phyloP scores from a whole-genome alignment of 2,888 invertebrate species.

The Parascotia fuliginaria region DNA sequence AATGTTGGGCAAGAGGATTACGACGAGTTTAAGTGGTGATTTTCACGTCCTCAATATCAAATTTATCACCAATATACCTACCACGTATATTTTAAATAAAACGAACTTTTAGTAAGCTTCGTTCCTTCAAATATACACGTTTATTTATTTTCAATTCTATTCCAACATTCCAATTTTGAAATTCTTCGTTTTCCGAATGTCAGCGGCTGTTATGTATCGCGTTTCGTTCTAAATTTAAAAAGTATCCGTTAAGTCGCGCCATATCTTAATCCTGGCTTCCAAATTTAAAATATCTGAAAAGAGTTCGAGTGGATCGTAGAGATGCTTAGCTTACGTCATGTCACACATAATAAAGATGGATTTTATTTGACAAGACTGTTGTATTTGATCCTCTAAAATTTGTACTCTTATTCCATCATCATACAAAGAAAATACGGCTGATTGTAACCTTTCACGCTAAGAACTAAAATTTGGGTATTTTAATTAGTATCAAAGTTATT shows the following conservation, averaged over 20 bases:
- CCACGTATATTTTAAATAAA: slow-evolving; percentile 8
- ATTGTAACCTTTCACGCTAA: neutral
- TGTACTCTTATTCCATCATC: neutral
- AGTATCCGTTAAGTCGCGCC: slow-evolving; percentile 73
- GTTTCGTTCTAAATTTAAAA: slow-evolving; percentile 77
- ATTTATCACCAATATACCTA: slow-evolving; percentile 7
- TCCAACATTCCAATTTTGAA: slow-evolving; percentile 40
- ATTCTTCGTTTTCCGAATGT: slow-evolving; percentile 56
- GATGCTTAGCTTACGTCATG: slow-evolving; percentile 31
- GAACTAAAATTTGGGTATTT: neutral
- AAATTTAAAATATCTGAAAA: slow-evolving; percentile 81
- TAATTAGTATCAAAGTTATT: slow-evolving; percentile 13
- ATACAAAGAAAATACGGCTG: neutral
- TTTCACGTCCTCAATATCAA: slow-evolving; percentile 15
- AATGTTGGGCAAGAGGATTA: slow-evolving; percentile 16
- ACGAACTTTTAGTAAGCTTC: neutral
- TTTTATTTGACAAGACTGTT: slow-evolving; percentile 5
- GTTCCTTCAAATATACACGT: neutral
- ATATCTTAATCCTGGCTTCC: slow-evolving; percentile 77
- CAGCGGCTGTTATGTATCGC: slow-evolving; percentile 66
- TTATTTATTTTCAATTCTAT: slow-evolving; percentile 11
- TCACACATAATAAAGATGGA: slow-evolving; percentile 10
- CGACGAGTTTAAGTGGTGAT: slow-evolving; percentile 5
- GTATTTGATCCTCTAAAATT: slow-evolving; percentile 1
- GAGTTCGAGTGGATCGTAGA: slow-evolving; percentile 66